A percentile compares a stretch with the other conserved stretches of the same genome.
phyloP scores from a whole-genome alignment of 2,888 invertebrate species.

The Allacma fusca region DNA sequence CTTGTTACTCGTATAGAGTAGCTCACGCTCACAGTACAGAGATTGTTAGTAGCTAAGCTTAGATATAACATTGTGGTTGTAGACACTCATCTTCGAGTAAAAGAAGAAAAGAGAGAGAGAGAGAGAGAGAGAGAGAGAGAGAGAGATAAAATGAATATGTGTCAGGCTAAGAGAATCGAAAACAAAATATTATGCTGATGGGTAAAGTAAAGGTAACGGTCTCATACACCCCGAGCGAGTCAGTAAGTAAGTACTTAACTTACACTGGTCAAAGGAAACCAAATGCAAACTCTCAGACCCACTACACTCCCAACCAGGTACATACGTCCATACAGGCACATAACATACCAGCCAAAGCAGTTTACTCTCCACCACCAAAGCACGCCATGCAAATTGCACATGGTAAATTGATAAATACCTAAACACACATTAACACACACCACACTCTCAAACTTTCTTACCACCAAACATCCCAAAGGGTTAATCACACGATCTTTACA shows the following conservation, averaged over 20 bases:
- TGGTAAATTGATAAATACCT: slow-evolving; percentile 28
- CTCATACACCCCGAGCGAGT: slow-evolving; percentile 19
- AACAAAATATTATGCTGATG: slow-evolving; percentile 25
- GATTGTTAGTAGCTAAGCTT: not conserved
- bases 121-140: slow-evolving; percentile 4
- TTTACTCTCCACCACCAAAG: not conserved
- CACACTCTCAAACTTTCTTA: slow-evolving; percentile 18
- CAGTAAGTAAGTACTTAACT: not conserved
- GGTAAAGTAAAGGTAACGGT: slow-evolving; percentile 31
- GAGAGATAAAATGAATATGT: slow-evolving; percentile 26
- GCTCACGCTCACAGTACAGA: not conserved
- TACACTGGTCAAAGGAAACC: no score
- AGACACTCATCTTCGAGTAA: slow-evolving; percentile 1
- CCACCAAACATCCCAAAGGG: slow-evolving; percentile 21
- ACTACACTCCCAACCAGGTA: no score
- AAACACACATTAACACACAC: slow-evolving; percentile 4
- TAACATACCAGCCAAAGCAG: not conserved
- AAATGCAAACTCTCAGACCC: no score
- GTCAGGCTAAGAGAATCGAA: slow-evolving; percentile 26
- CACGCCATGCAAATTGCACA: slow-evolving; percentile 26
- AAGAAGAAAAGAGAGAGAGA: not conserved
- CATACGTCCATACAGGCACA: no score
- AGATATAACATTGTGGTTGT: not conserved
- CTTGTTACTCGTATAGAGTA: no score
- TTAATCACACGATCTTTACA: slow-evolving; percentile 9